Percentiles rank a stretch among this genome's conserved stretches.
phyloP scores from a whole-genome alignment of 2,113 vertebrate genomes.

The Natator depressus region DNA sequence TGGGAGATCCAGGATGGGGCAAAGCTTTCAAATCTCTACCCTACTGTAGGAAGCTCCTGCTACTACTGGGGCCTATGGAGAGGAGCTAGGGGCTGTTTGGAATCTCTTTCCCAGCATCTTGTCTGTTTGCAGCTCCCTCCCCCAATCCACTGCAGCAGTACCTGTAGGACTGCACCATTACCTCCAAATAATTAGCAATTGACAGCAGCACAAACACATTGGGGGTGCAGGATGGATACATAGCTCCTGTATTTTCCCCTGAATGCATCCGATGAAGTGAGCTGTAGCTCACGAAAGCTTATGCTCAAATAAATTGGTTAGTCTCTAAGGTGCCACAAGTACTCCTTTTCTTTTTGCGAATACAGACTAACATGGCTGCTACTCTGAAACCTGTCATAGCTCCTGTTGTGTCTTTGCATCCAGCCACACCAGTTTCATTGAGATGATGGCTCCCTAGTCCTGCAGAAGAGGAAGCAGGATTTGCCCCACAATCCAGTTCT shows the following conservation, averaged over 20 bases:
- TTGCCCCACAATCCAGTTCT: conserved; percentile 24
- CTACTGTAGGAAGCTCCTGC: neutral
- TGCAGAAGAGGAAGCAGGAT: conserved; percentile 20
- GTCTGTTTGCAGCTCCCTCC: neutral
- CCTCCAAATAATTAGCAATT: neutral
- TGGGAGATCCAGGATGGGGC: neutral
- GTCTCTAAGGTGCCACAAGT: no score
- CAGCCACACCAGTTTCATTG: conserved; percentile 9
- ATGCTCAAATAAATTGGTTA: no score
- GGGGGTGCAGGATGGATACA: neutral
- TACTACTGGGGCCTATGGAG: neutral
- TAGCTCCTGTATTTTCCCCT: neutral
- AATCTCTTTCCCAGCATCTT: neutral
- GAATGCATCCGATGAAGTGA: no score
- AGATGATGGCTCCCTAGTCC: neutral
- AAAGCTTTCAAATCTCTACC: neutral
- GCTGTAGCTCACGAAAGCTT: no score
- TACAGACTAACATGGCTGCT: no score
- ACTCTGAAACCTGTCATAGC: neutral
- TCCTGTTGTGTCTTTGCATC: neutral
- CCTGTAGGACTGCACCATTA: neutral
- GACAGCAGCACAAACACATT: neutral
- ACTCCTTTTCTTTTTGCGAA: no score
- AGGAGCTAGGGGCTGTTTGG: neutral
- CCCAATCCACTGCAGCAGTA: neutral